Evolutionary conservation across 1,140 invertebrate genomes (phyloP), one percentile per base, ranked within the genome.

Genomic region (Temnothorax curvispinosus): DNA sequence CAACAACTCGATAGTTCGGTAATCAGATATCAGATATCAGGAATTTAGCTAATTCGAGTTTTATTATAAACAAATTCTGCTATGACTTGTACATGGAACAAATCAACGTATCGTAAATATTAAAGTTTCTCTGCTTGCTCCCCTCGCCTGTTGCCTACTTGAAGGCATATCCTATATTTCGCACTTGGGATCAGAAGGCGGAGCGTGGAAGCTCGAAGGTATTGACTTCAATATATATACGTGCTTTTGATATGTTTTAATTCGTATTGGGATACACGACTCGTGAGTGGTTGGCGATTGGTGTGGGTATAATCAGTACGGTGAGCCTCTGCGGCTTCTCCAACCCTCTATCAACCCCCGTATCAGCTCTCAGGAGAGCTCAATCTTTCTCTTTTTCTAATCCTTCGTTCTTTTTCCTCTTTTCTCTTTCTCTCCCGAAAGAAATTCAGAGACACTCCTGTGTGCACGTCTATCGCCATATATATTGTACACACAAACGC

Each of bases 191-290:
- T 80, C 74, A 67, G 71, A 78, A 76, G 56, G 58, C 80, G 54
- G 69, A 75, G 69, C 69, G 65, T 62, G 58, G 47, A 80, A 87
- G 78, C 77, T 86, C 86, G 72, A 64, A 72, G 54, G 58, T 89
- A 88, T 89, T 64, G 69, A 58, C 18, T 85, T 65, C 38, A 44
- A 75, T 78, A 85, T 86, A 71, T 62, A 54, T 81, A 81, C 54
- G 81, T 80, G 85, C 86, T 86, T 85, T 92, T 88, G 91, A 92
- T 92, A 91, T 74, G 90, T 90, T 92, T 91, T 92, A 92, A 92
- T 92, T 92, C 90, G 90, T 89, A 90, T 91, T 88, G 91, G 90
- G 86, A 88, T 89, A 88, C 91, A 90, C 65, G 82, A 74, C 56
- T 54, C 56, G n/a, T 41, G 58, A 74, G 71, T 72, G 89, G 85